Base-by-base conservation (phyloP, 2,797 vertebrate genomes). In the Acrossocheilus fasciatus region DNA sequence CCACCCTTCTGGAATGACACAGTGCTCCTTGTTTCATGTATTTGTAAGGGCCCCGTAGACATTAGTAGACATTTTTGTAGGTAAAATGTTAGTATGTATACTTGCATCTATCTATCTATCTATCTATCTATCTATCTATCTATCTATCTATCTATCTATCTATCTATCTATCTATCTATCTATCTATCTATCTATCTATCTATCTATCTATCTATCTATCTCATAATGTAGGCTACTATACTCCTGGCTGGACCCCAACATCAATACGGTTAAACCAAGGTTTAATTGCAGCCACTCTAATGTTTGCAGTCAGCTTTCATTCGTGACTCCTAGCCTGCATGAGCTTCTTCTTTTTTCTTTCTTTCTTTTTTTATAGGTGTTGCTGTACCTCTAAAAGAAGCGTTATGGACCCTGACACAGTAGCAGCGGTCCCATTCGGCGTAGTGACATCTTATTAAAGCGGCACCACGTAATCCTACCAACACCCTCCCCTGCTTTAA, bases 381-480 rank as follows among this genome's bases (percentile, higher is more conserved):
- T 81, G 20, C 20, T 81, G 68, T 62, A 39, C 14, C 76, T 62
- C 76, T 72, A 20, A 78, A 72, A n/a, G 52, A 73, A 59, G 36
- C 81, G 8, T 57, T 20, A 20, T 54, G 30, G 54, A 36, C 78
- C 88, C 88, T 91, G 91, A 92, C 90, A 91, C 86, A 45, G 47
- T 70, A 88, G 84, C 84, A 83, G 87, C 89, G 62, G 90, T 94
- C 91, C 93, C 94, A 94, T 94, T 94, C 85, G 92, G 91, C 92
- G 90, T 93, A 90, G 91, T 88, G 90, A 93, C 93, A 89, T 94
- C 94, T 94, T 94, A 94, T 95, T 94, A 95, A 95, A 95, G 90
- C 91, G 89, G 91, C 89, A 90, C 93, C 91, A 93, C 94, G 95
- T 95, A 95, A 95, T 94, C 93, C 93, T 89, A 85, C 81, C 88